Evolutionary conservation across 35 echinoderm and acorn worm species (phyloP).

Genomic region (Eucidaris tribuloides): DNA sequence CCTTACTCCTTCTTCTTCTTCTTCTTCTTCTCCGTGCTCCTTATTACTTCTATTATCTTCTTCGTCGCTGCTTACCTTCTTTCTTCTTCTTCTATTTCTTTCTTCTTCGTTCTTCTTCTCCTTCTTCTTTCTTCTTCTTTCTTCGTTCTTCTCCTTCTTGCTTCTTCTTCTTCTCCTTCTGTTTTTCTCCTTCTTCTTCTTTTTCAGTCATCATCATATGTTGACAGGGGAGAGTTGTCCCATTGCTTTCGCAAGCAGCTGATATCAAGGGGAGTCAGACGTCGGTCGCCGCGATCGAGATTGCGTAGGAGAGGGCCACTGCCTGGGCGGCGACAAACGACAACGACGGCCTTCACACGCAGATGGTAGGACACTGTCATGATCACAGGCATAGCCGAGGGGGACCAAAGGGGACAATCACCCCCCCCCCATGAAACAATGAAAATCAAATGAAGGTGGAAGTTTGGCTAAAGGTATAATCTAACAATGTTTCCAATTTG

Average conservation of each 20-base stretch:
- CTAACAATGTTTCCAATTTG: no score
- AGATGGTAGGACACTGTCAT: no score
- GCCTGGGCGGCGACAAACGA: background rate
- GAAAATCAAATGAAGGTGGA: no score
- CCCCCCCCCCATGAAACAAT: no score
- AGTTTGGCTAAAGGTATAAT: no score
- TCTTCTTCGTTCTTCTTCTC: background rate
- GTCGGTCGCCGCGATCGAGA: background rate
- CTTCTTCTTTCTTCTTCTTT: background rate
- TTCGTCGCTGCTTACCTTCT: no score
- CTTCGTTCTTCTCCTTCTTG: background rate
- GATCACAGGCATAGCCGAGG: no score
- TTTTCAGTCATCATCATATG: background rate
- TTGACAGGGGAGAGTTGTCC: background rate
- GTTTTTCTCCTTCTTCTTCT: background rate
- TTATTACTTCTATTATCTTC: no score
- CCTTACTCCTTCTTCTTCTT: no score
- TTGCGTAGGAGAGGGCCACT: background rate
- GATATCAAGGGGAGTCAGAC: no score
- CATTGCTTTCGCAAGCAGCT: slow-evolving; percentile 15
- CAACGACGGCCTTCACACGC: slow-evolving; percentile 9
- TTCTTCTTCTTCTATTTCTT: background rate
- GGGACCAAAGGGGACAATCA: no score
- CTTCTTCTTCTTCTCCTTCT: background rate
- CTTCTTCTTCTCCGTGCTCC: no score